A percentile compares a stretch with the other conserved stretches of the same genome.
Evolutionary conservation across 1,140 invertebrate genomes (phyloP).

Genomic region (Colletes gigas): DNA sequence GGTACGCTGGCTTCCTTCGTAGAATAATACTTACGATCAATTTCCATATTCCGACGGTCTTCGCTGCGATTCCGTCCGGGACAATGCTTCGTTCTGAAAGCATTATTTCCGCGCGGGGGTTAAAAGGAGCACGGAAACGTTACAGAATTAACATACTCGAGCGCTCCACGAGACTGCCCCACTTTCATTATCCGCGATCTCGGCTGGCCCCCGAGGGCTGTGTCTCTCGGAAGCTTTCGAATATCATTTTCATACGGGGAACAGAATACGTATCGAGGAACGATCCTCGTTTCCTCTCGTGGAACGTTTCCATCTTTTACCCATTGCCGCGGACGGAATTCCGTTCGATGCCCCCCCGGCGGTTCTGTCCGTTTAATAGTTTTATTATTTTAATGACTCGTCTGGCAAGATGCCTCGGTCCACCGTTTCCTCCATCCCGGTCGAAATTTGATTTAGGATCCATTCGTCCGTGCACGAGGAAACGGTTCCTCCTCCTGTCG

Average conservation of each 20-base stretch:
- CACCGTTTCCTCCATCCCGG: background rate
- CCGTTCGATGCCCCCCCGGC: background rate
- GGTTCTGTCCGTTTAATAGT: slow-evolving; percentile 28
- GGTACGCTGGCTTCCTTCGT: background rate
- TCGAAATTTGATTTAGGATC: slow-evolving; percentile 52
- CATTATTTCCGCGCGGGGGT: background rate
- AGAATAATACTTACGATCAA: background rate
- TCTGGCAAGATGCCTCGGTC: slow-evolving; percentile 51
- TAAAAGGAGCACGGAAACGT: background rate
- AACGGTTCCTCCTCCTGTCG: slow-evolving; percentile 2
- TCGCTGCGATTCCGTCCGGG: background rate
- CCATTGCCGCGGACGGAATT: background rate
- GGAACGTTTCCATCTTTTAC: slow-evolving; percentile 12
- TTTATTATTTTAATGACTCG: slow-evolving; percentile 58
- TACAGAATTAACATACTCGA: slow-evolving; percentile 42
- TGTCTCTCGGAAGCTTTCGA: slow-evolving; percentile 3
- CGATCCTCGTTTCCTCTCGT: slow-evolving; percentile 8
- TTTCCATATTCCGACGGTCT: background rate
- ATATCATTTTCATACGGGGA: slow-evolving; percentile 31
- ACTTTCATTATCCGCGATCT: slow-evolving; percentile 40
- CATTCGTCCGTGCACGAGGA: background rate
- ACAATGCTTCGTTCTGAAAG: background rate
- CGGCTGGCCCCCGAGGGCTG: background rate
- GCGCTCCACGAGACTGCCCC: slow-evolving; percentile 4
- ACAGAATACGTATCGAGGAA: slow-evolving; percentile 19